Conservation (phyloP, 2,113 vertebrate genomes). For the Telmatochromis brichardi region DNA sequence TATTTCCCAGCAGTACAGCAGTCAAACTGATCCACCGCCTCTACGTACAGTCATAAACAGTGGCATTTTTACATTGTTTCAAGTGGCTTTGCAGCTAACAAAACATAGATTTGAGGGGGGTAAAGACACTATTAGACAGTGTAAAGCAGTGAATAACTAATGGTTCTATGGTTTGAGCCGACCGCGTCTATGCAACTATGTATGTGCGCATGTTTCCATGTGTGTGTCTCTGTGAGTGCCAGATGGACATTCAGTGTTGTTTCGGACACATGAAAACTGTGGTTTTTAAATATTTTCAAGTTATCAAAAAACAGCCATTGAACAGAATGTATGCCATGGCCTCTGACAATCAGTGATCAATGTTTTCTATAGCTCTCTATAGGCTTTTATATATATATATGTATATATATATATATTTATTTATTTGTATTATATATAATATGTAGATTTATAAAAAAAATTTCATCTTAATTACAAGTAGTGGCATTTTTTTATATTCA, state of each 20-base stretch:
- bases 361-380: slow-evolving; percentile 65
- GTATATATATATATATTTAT: slow-evolving; percentile 16
- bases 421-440: slow-evolving; percentile 70
- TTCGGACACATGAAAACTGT: slow-evolving; percentile 77
- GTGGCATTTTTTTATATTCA: slow-evolving; percentile 86
- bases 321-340: slow-evolving; percentile 65
- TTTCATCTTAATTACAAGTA: slow-evolving; percentile 84
- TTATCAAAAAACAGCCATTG: slow-evolving; percentile 63
- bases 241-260: slow-evolving; percentile 74
- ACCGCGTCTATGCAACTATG: slow-evolving; percentile 38
- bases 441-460: slow-evolving; percentile 81
- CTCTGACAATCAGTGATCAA: slow-evolving; percentile 62
- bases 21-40: neutral
- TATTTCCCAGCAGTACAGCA: neutral
- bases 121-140: neutral
- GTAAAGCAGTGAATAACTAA: slow-evolving; percentile 2
- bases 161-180: slow-evolving; percentile 24
- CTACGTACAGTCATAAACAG: neutral
- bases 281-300: slow-evolving; percentile 60
- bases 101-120: neutral
- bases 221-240: slow-evolving; percentile 42
- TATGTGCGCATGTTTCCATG: slow-evolving; percentile 4
- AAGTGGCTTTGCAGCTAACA: neutral
- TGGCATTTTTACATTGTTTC: neutral
- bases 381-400: slow-evolving; percentile 68